Evolutionary conservation across 92 coral and sea anemone species (phyloP).

Genomic region (Plumapathes pennacea): DNA sequence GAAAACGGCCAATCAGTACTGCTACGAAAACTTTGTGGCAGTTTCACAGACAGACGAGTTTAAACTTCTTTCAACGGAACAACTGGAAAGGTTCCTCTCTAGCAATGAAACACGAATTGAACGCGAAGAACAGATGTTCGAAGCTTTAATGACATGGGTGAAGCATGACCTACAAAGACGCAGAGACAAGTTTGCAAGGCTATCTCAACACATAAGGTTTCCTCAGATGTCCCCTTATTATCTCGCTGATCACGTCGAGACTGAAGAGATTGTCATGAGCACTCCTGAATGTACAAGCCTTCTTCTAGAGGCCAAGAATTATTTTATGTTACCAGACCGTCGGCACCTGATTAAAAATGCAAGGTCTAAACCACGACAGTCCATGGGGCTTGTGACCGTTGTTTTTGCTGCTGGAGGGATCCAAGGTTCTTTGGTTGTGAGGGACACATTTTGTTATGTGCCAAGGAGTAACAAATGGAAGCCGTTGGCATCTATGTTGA

Average conservation of each 20-base stretch:
- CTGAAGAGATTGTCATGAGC: conserved; percentile 74
- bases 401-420: conserved; percentile 98
- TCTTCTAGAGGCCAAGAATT: conserved; percentile 93
- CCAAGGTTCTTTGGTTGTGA: conserved; percentile 87
- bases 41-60: conserved; percentile 96
- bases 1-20: conserved; percentile 79
- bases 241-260: conserved; percentile 94
- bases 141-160: conserved; percentile 84
- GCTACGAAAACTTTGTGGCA: conserved; percentile 81
- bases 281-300: conserved; percentile 88
- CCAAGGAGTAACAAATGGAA: conserved; percentile 86
- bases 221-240: conserved; percentile 98
- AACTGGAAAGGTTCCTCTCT: conserved; percentile 63
- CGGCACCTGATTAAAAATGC: conserved; percentile 89
- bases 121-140: conserved; percentile 93
- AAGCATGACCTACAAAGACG: conserved; percentile 76
- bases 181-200: conserved; percentile 54
- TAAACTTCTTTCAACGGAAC: conserved; percentile 72
- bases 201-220: conserved; percentile 77
- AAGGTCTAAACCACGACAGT: conserved; percentile 82
- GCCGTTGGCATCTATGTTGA: conserved; percentile 81
- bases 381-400: conserved; percentile 92
- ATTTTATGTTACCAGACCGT: conserved; percentile 94
- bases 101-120: conserved; percentile 92
- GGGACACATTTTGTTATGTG: conserved; percentile 85